Evolutionary conservation across 2,113 vertebrate species (phyloP).

Genomic region (Candoia aspera): DNA sequence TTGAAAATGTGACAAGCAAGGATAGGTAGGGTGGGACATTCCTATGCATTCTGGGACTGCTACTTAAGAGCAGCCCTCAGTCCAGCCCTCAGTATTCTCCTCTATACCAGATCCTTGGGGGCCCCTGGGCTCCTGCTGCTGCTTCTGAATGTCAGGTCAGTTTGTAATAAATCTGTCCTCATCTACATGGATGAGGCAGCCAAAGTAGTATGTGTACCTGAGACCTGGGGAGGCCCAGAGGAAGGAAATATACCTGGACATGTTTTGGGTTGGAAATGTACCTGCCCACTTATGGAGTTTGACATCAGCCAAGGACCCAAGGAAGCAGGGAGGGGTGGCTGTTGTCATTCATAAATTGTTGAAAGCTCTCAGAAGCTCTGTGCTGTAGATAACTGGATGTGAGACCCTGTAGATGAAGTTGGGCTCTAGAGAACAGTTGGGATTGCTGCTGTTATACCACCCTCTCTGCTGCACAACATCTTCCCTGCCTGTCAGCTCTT

Average conservation of each 20-base stretch:
- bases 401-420: background rate
- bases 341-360: background rate
- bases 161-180: background rate
- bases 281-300: background rate
- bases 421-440: background rate
- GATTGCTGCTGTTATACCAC: too few species aligned
- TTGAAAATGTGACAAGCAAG: background rate
- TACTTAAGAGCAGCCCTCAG: background rate
- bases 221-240: background rate
- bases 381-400: background rate
- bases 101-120: background rate
- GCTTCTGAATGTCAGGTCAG: background rate
- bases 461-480: too few species aligned
- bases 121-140: background rate
- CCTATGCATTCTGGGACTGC: background rate
- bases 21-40: background rate
- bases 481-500: too few species aligned
- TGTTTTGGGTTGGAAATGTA: background rate
- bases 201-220: background rate
- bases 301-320: background rate
- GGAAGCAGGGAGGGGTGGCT: background rate
- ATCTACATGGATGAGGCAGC: background rate
- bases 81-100: background rate
- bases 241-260: background rate
- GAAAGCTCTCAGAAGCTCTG: background rate